Base-by-base conservation (phyloP, 2,797 vertebrate genomes). In the Adrianichthys oophorus region DNA sequence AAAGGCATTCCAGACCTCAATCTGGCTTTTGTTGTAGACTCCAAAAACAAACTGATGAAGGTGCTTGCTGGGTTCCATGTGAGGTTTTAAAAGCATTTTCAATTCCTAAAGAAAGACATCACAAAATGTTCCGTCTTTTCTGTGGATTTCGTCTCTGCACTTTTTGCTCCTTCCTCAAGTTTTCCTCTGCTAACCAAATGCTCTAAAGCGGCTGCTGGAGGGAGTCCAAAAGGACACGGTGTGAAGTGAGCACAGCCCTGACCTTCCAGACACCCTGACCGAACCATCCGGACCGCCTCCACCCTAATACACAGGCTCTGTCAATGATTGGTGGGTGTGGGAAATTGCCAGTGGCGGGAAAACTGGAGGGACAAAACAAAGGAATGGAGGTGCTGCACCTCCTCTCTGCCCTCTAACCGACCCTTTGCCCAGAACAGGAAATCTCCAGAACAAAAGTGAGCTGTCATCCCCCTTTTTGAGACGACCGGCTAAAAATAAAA, bases 391-490 rank as follows among this genome's bases (percentile, higher is more conserved):
- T 47, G 67, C 60, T 49, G 41, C 13, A 14, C 42, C 62, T 71
- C 64, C 57, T 72, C 59, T 10, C 0, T 72, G 79, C 80, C 86
- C 86, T 88, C 79, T 67, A 70, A 79, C 47, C 57, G 64, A 87
- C 80, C 85, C 59, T 72, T 72, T 56, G 68, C 75, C 65, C 59
- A 60, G 76, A 54, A 87, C 76, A 73, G 80, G 83, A 87, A 85
- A 84, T 74, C 73, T 86, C 71, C 64, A 46, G 72, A 84, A 88
- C 85, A 86, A 87, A 88, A 85, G 77, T 56, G 1, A 70, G 74
- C 78, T 80, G 84, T 82, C 77, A 76, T 75, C 78, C 56, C 65
- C 52, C 63, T 4, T 10, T 12, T 37, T 71, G 67, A 76, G 56
- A 51, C 45, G 13, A 64, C 69, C 15, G 8, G 48, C 10, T 58